Evolutionary conservation across 2,113 vertebrate species (phyloP), one percentile per base, ranked within the genome.

Genomic region (Zosterops hypoxanthus): DNA sequence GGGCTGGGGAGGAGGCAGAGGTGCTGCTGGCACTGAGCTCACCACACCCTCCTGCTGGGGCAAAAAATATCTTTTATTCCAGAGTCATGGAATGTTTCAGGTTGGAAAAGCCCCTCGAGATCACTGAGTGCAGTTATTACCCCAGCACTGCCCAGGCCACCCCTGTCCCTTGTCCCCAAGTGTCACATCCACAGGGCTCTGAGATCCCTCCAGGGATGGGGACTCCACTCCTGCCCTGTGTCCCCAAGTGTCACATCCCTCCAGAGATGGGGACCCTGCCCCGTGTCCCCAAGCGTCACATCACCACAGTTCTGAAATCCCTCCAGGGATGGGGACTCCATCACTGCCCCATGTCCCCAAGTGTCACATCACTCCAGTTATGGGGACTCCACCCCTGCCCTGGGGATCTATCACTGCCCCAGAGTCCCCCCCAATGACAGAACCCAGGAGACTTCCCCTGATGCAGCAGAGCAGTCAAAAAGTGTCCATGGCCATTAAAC

Each of bases 381-480:
- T 39, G 36, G 36, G 36, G 10, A 39, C 36, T 39, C 36, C 36
- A 1, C 2, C 65, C 0, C 1, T 55, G 65, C 75, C 57, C 56
- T 9, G 49, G 28, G 12, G 29, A 47, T 36, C 28, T 50, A 36
- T 60, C 21, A 14, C 25, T 0, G 42, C 12, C 41, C 9, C 47
- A 18, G 20, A 7, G 3, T 12, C 8, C 57, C 25, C 15, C 46
- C 23, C 59, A 26, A 7, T 26, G 19, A 0, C 6, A 0, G 41
- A 36, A 5, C 15, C 5, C 49, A 41, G 31, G 14, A 25, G 18
- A 28, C 36, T 55, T 5, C 47, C 56, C 78, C 9, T 18, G 61
- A 11, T 9, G 8, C 1, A 47, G 42, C 71, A 60, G 0, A n/a
- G 59, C 0, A n/a, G 41, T 2, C 44, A 25, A 9, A 29, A 10